These are phyloP conservation scores for Pteronura brasiliensis DNA, from an alignment of 2,113 vertebrate genomes.

Conservation along the genomic window DNA sequence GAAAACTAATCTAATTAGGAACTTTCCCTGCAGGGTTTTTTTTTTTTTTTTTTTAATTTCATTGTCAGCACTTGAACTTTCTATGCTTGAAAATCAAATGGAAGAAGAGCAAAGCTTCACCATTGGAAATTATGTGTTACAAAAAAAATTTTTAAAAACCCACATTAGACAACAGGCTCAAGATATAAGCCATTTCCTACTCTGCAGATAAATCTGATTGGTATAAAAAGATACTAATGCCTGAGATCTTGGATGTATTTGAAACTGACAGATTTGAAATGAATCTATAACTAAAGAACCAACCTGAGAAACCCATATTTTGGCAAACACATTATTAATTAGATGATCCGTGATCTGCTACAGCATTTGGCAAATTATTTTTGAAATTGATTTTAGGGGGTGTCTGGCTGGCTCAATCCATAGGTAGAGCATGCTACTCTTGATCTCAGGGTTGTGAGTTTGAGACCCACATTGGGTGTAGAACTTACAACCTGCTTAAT, in stretches of 20 bases:
- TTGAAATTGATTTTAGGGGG: neutral
- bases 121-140: neutral
- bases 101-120: neutral
- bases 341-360: neutral
- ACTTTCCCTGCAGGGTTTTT: neutral
- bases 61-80: neutral
- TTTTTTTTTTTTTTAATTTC: neutral
- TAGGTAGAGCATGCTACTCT: neutral
- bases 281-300: neutral
- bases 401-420: neutral
- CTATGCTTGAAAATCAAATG: neutral
- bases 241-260: neutral
- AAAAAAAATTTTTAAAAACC: neutral
- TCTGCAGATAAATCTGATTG: neutral
- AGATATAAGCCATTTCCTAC: neutral
- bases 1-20: constrained; percentile 1
- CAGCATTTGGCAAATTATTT: neutral
- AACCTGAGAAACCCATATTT: neutral
- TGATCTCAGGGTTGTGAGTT: neutral
- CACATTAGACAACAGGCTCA: neutral
- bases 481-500: neutral
- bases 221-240: neutral
- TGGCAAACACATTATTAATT: neutral
- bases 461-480: neutral
- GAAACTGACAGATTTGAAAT: neutral